Conservation (phyloP, 2,888 invertebrate genomes). For the Eupithecia vulgata region DNA sequence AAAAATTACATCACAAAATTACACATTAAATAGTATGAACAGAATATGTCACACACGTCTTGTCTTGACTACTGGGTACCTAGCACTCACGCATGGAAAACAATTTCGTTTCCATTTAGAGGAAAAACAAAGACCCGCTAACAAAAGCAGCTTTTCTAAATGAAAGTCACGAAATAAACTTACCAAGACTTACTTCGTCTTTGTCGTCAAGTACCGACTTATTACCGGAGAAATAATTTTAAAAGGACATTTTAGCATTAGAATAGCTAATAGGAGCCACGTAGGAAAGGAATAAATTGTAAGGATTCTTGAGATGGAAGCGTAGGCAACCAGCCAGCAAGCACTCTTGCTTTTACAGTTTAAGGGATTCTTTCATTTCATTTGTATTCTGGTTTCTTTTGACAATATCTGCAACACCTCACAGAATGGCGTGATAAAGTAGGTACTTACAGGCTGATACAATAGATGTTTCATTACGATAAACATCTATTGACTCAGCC, state of each 20-base stretch:
- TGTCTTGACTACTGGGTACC: neutral
- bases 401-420: too few species aligned
- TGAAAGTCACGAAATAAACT: constrained; percentile 54
- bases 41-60: neutral
- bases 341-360: neutral
- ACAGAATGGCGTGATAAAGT: too few species aligned
- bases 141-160: constrained; percentile 48
- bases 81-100: constrained; percentile 30
- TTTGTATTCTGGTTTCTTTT: neutral
- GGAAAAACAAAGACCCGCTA: constrained; percentile 40
- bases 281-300: constrained; percentile 37
- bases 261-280: constrained; percentile 37
- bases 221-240: constrained; percentile 37
- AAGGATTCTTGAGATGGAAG: constrained; percentile 17
- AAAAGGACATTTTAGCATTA: constrained; percentile 34
- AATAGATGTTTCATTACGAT: too few species aligned
- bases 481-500: too few species aligned
- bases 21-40: neutral
- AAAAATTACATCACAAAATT: too few species aligned
- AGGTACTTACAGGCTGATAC: too few species aligned
- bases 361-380: neutral
- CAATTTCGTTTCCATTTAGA: constrained; percentile 45
- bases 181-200: constrained; percentile 44
- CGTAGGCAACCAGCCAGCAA: neutral
- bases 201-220: constrained; percentile 31